A percentile compares a stretch with the other conserved stretches of the same genome.
phyloP scores from a whole-genome alignment of 2,888 invertebrate genomes.

The Tortrix viridana region DNA sequence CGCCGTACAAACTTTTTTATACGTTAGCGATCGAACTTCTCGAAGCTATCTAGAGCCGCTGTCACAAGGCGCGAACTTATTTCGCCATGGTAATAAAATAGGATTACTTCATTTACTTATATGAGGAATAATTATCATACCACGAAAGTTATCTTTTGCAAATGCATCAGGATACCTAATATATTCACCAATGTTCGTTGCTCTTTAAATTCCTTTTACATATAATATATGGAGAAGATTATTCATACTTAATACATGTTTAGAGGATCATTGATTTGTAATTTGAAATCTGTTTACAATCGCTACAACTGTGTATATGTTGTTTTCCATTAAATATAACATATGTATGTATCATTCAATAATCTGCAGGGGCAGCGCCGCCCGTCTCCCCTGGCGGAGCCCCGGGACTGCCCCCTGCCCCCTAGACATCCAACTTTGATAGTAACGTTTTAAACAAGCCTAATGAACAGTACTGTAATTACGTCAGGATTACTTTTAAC shows the following conservation, averaged over 20 bases:
- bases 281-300: conserved; percentile 22
- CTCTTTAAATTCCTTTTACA: conserved; percentile 36
- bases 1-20: too few species aligned
- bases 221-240: conserved; percentile 26
- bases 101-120: conserved; percentile 24
- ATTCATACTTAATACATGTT: conserved; percentile 21
- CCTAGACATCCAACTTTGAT: conserved; percentile 45
- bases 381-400: neutral
- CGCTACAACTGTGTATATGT: conserved; percentile 26
- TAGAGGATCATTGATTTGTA: conserved; percentile 26
- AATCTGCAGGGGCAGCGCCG: conserved; percentile 15
- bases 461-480: conserved; percentile 69
- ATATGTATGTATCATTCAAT: conserved; percentile 10
- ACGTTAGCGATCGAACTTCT: neutral
- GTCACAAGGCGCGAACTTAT: neutral
- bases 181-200: conserved; percentile 37
- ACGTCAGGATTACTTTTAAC: conserved; percentile 76
- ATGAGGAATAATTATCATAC: conserved; percentile 28
- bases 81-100: conserved; percentile 24
- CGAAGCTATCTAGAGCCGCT: conserved; percentile 15
- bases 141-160: conserved; percentile 25
- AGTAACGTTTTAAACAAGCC: conserved; percentile 62
- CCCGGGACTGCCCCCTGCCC: conserved; percentile 17
- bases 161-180: conserved; percentile 32
- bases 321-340: conserved; percentile 23